Evolutionary conservation across 2,113 vertebrate genomes (phyloP).

Genomic region (Anolis carolinensis): DNA sequence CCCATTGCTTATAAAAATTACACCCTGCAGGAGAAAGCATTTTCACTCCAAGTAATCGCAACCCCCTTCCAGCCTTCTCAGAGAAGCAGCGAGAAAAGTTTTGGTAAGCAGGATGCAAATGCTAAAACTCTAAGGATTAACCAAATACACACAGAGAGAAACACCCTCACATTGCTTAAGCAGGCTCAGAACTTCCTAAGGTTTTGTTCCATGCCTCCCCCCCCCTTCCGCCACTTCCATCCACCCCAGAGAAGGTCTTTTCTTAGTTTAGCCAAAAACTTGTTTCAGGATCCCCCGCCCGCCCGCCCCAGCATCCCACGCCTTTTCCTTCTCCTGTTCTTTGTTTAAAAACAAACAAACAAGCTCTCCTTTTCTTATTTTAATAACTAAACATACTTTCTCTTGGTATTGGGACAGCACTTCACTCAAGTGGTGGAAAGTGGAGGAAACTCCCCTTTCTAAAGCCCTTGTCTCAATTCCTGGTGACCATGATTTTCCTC

Average conservation of each 20-base stretch:
- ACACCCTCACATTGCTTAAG: not conserved
- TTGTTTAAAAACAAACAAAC: slow-evolving; percentile 26
- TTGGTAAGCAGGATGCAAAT: slow-evolving; percentile 12
- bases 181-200: slow-evolving; percentile 1
- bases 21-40: not conserved
- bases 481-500: slow-evolving; percentile 60
- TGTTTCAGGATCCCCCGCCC: not conserved
- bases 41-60: not conserved
- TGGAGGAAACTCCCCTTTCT: not conserved
- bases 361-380: slow-evolving; percentile 1
- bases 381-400: slow-evolving; percentile 13
- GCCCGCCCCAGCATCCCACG: not conserved
- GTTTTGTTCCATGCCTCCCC: not conserved
- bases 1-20: slow-evolving; percentile 38
- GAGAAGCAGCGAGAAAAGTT: slow-evolving; percentile 16
- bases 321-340: slow-evolving; percentile 5
- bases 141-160: not conserved
- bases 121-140: slow-evolving; percentile 28
- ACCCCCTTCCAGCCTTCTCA: not conserved
- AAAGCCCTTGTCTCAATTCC: slow-evolving; percentile 25
- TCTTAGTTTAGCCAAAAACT: slow-evolving; percentile 11
- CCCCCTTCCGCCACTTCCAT: not conserved
- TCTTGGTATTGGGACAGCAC: not conserved
- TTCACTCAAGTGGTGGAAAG: not conserved
- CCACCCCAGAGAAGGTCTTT: not conserved